Conservation (phyloP, 2,113 vertebrate genomes). For the Macrotis lagotis region DNA sequence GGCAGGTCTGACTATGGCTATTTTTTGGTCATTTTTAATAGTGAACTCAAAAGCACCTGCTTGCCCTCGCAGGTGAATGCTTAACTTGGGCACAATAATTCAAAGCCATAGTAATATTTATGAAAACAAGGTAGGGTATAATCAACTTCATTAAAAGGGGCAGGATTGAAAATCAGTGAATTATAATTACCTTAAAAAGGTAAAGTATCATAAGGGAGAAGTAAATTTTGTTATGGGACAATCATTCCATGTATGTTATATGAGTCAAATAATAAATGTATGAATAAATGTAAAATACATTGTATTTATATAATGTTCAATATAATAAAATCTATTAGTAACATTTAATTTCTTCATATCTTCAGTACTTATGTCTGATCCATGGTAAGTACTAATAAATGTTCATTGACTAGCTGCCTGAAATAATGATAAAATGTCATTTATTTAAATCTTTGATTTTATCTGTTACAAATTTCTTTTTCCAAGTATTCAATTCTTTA, state of each 20-base stretch:
- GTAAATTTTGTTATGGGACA: background rate
- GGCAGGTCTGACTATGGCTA: background rate
- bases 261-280: background rate
- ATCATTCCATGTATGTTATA: background rate
- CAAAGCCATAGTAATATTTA: background rate
- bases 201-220: background rate
- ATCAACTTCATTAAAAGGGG: background rate
- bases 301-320: background rate
- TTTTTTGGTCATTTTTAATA: background rate
- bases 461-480: background rate
- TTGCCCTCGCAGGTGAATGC: background rate
- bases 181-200: background rate
- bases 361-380: background rate
- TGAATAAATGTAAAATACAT: background rate
- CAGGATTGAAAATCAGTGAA: background rate
- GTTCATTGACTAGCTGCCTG: background rate
- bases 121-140: background rate
- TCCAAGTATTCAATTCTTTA: background rate
- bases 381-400: background rate
- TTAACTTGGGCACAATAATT: background rate
- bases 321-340: background rate
- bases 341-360: background rate
- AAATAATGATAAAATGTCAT: background rate
- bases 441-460: background rate
- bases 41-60: background rate